These are phyloP conservation scores for Tetropium fuscum DNA, from an alignment of 2,888 invertebrate genomes.

Conservation along the genomic window DNA sequence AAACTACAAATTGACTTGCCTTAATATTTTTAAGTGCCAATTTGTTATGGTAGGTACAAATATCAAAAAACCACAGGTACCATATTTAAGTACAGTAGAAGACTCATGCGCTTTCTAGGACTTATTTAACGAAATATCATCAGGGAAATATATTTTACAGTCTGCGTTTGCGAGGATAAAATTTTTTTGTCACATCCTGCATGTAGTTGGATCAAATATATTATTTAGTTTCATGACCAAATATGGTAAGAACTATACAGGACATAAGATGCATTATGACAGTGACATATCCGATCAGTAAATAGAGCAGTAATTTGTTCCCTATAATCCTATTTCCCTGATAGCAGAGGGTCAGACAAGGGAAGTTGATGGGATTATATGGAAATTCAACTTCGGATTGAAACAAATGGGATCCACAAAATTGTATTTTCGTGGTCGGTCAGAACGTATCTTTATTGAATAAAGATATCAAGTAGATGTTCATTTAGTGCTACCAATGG, in stretches of 20 bases:
- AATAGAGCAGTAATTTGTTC: conserved; percentile 56
- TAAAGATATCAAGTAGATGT: conserved; percentile 11
- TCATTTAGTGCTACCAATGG: neutral
- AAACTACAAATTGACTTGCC: no score
- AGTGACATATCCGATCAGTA: conserved; percentile 55
- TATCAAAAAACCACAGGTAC: no score
- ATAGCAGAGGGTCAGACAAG: conserved; percentile 40
- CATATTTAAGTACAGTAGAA: no score
- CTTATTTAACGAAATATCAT: no score
- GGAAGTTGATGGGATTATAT: conserved; percentile 55
- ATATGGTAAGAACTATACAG: conserved; percentile 1
- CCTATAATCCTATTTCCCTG: conserved; percentile 54
- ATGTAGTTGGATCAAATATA: no score
- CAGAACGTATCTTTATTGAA: conserved; percentile 19
- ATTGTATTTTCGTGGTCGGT: conserved; percentile 16
- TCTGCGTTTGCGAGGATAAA: no score
- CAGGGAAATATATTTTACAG: no score
- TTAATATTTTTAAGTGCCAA: no score
- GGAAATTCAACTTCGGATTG: conserved; percentile 46
- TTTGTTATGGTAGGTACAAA: no score
- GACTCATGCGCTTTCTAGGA: no score
- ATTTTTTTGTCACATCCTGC: no score
- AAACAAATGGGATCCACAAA: conserved; percentile 6
- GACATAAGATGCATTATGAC: conserved; percentile 21
- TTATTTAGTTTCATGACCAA: no score